A percentile compares a stretch with the other conserved stretches of the same genome.
Evolutionary conservation across 2,888 invertebrate genomes (phyloP).

Genomic region (Operophtera brumata): DNA sequence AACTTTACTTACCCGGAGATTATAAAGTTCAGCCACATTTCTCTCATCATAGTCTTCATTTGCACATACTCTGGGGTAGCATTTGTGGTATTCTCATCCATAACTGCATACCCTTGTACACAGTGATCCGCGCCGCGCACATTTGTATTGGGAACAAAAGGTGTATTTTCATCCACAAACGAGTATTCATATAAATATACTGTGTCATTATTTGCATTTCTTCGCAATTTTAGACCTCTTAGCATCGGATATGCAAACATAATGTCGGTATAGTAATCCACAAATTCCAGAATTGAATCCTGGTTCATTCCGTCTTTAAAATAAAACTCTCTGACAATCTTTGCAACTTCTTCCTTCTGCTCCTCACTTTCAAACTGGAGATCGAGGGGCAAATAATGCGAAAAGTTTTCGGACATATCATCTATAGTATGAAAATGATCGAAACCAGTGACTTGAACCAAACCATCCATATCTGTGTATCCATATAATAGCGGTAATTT

Average conservation of each 20-base stretch:
- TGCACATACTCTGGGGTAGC: background rate
- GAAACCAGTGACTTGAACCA: background rate
- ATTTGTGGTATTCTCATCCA: background rate
- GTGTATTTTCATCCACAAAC: slow-evolving; percentile 5
- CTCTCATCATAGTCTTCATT: slow-evolving; percentile 1
- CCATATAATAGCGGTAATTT: slow-evolving; percentile 10
- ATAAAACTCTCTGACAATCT: slow-evolving; percentile 25
- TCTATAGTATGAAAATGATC: background rate
- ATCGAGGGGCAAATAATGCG: slow-evolving; percentile 36
- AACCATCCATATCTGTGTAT: slow-evolving; percentile 10
- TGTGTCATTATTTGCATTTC: background rate
- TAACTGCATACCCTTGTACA: background rate
- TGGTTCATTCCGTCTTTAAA: slow-evolving; percentile 12
- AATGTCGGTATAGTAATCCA: slow-evolving; percentile 12
- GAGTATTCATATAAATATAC: slow-evolving; percentile 13
- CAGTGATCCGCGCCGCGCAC: slow-evolving; percentile 4
- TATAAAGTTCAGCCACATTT: slow-evolving; percentile 16
- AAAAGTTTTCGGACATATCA: slow-evolving; percentile 15
- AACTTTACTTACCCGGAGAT: slow-evolving; percentile 6
- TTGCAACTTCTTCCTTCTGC: slow-evolving; percentile 29
- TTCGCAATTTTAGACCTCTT: background rate
- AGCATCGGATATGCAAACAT: slow-evolving; percentile 8
- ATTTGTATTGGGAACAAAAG: background rate
- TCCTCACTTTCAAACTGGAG: slow-evolving; percentile 22
- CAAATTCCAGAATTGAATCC: slow-evolving; percentile 7